A percentile compares a stretch with the other conserved stretches of the same genome.
Evolutionary conservation across 2,888 invertebrate species (phyloP).

Genomic region (Thereva nobilitata): DNA sequence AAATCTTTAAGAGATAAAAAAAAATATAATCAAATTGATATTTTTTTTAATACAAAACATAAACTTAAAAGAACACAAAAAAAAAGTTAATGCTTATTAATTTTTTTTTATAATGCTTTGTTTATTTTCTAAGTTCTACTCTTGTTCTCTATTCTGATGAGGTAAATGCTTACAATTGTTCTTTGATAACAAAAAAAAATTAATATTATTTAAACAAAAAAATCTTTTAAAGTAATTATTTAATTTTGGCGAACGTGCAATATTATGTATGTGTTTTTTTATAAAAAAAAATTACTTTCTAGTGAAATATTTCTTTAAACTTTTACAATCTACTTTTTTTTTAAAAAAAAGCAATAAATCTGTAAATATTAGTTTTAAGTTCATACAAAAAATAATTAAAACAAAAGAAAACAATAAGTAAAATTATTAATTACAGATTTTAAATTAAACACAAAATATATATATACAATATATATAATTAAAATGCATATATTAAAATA

Average conservation of each 20-base stretch:
- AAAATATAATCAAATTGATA: neutral
- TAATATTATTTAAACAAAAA: neutral
- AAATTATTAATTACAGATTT: neutral
- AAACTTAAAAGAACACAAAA: neutral
- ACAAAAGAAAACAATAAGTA: neutral
- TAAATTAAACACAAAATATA: neutral
- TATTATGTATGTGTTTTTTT: slow-evolving; percentile 41
- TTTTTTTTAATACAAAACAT: slow-evolving; percentile 27
- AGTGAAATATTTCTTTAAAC: slow-evolving; percentile 14
- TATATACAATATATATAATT: too few relatives aligned
- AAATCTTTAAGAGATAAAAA: slow-evolving; percentile 44
- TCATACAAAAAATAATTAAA: too few relatives aligned
- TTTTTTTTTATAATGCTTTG: slow-evolving; percentile 24
- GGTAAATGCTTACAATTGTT: neutral
- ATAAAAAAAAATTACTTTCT: neutral
- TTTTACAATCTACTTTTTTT: slow-evolving; percentile 9
- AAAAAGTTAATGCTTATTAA: neutral
- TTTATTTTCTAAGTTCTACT: slow-evolving; percentile 27
- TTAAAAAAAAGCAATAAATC: neutral
- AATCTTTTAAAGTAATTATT: slow-evolving; percentile 31
- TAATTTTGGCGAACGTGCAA: slow-evolving; percentile 49
- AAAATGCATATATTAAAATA: too few relatives aligned
- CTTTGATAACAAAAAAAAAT: too few relatives aligned
- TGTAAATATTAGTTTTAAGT: neutral
- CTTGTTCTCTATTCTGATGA: slow-evolving; percentile 23